Conservation (phyloP, 2,113 vertebrate genomes). For the Maccullochella peelii region DNA sequence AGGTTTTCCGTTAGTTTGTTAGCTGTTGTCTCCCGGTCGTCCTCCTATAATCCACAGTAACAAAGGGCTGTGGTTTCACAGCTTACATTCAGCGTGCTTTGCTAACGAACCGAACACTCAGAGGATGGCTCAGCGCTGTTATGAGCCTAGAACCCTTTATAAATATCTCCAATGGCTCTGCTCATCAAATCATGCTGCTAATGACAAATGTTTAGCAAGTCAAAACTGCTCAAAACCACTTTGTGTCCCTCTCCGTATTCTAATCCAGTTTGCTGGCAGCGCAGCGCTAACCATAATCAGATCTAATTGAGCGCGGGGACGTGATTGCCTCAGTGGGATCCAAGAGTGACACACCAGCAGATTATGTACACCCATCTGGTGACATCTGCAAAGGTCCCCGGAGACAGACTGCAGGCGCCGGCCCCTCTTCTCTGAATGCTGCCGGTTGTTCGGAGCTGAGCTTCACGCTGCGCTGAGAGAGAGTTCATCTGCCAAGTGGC, state of each 20-base stretch:
- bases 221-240: slow-evolving; percentile 36
- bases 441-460: neutral
- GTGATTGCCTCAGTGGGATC: slow-evolving; percentile 50
- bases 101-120: neutral
- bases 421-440: neutral
- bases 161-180: neutral
- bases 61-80: neutral
- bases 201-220: slow-evolving; percentile 40
- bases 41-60: no score
- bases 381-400: slow-evolving; percentile 59
- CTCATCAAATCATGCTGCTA: slow-evolving; percentile 16
- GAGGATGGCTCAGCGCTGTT: no score
- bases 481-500: neutral
- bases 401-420: slow-evolving; percentile 62
- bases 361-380: slow-evolving; percentile 45
- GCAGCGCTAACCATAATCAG: slow-evolving; percentile 62
- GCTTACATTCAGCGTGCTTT: neutral
- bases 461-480: neutral
- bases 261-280: slow-evolving; percentile 55
- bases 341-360: slow-evolving; percentile 61
- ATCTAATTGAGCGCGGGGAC: slow-evolving; percentile 65
- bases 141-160: no score
- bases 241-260: slow-evolving; percentile 29
- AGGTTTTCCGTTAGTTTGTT: no score
- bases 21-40: no score